These are phyloP conservation scores for Acomys russatus DNA, from an alignment of 2,797 vertebrate species.

Conservation along the genomic window DNA sequence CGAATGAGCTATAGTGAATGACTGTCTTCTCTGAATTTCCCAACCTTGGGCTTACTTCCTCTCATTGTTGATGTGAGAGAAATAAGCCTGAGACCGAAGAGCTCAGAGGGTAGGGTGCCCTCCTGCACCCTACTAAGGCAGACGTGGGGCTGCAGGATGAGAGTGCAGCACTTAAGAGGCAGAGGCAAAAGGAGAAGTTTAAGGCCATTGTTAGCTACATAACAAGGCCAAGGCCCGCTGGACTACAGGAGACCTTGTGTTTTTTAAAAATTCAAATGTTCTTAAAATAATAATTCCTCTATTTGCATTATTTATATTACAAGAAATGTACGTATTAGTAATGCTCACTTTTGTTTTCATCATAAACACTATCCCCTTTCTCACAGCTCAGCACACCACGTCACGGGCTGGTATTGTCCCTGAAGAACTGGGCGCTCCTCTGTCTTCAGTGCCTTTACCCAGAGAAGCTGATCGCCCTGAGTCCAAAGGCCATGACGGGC, in stretches of 20 bases:
- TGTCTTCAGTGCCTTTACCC: not conserved
- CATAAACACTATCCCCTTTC: not conserved
- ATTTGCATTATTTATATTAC: not conserved
- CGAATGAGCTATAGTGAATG: not conserved
- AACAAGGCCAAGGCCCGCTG: too few species aligned
- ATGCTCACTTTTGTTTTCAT: not conserved
- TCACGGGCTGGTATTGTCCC: not conserved
- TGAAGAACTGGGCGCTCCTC: not conserved
- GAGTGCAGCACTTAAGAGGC: not conserved
- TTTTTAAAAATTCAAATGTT: not conserved
- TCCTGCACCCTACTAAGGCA: not conserved
- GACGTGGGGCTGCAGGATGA: not conserved
- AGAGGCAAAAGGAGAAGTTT: not conserved
- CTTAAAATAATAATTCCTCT: conserved; percentile 18
- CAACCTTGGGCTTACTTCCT: not conserved
- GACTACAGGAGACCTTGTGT: not conserved
- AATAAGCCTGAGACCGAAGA: not conserved
- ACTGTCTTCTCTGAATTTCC: not conserved
- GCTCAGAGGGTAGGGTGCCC: too few species aligned
- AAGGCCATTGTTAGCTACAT: not conserved
- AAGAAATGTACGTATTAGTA: not conserved
- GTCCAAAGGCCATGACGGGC: not conserved
- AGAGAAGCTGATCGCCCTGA: not conserved
- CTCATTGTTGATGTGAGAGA: conserved; percentile 38
- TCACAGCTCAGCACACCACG: rapidly evolving